Base-by-base conservation (phyloP, 2,113 vertebrate species). In the Ochotona princeps region DNA sequence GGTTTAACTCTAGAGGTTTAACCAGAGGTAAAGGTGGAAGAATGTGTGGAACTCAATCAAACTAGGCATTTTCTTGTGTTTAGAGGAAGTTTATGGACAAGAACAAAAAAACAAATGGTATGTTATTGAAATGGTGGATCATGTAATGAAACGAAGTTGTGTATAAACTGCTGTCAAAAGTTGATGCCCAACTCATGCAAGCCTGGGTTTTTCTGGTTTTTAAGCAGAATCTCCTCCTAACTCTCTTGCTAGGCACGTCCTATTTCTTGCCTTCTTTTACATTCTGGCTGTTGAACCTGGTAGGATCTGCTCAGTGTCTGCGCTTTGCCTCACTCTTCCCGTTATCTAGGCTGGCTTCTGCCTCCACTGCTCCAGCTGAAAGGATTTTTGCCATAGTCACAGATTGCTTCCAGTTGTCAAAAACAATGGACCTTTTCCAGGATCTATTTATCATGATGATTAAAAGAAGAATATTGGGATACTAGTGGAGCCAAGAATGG, bases 41-140 rank as follows among this genome's bases (percentile, higher is more conserved):
- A 92, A 63, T 79, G 51, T 83, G 60, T 92, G 67, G 86, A 51
- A 94, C 72, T 75, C 81, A 66, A 23, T 88, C 51, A 91, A 89
- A 82, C 74, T 88, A 44, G 83, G 44, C 63, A 54, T 82, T 95
- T 80, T 96, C 81, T 83, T 72, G 47, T 30, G 95, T 44, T 60
- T 80, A 89, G 61, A 96, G 66, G 92, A 96, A 91, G 26, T 63
- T 91, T 54, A 93, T 1, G 44, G 93, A 86, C 49, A 95, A 93
- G 1, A 83, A 17, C n/a, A 79, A 60, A 44, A 44, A 69, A 81
- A 60, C 66, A 73, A 57, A 35, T 60, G 81, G 80, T 65, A 95
- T 76, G 92, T 60, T 70, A 96, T 28, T 61, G 70, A 32, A 78
- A 84, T 20, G 49, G 61, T 93, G 83, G n/a, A 1, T 54, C 30